Evolutionary conservation across 2,797 vertebrate genomes (phyloP), one percentile per base, ranked within the genome.

Genomic region (Acipenser transmontanus): DNA sequence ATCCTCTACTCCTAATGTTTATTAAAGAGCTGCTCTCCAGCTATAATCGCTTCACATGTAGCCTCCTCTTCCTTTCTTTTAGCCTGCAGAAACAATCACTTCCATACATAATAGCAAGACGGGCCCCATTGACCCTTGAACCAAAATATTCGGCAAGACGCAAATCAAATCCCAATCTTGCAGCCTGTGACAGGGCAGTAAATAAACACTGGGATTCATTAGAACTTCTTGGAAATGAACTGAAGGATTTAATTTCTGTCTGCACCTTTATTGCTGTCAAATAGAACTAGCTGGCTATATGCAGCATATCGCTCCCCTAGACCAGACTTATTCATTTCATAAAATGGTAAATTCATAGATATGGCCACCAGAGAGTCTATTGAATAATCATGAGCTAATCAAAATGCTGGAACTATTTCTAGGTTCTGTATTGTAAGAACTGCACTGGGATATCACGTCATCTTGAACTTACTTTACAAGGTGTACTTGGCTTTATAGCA

Each of bases 151-250:
- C 77, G 76, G 74, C 64, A 71, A 68, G 73, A 67, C 68, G 84
- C 82, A 83, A 85, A 85, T 85, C 83, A 84, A 81, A n/a, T 80
- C 72, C 66, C 68, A 73, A 64, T 76, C 68, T 2, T 78, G 68
- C 74, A 67, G 66, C 82, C 85, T 85, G 17, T 82, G 84, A 84
- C 81, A 72, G 62, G 62, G 66, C 70, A 79, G 81, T 83, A 77
- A 74, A 72, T 75, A 64, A 65, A 52, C 71, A 62, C 69, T 9
- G 1, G 75, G 78, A 86, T 82, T 83, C 71, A 84, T 81, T 70
- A 60, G 68, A 66, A 13, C 64, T 56, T 67, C 64, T 11, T 13
- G 57, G 72, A 64, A 66, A 64, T 62, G 68, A 74, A 65, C 60
- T 12, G n/a, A 60, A 57, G 64, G 69, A 34, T 62, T 47, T 13